phyloP scores from a whole-genome alignment of 2,113 vertebrate genomes.

The Siniperca chuatsi region DNA sequence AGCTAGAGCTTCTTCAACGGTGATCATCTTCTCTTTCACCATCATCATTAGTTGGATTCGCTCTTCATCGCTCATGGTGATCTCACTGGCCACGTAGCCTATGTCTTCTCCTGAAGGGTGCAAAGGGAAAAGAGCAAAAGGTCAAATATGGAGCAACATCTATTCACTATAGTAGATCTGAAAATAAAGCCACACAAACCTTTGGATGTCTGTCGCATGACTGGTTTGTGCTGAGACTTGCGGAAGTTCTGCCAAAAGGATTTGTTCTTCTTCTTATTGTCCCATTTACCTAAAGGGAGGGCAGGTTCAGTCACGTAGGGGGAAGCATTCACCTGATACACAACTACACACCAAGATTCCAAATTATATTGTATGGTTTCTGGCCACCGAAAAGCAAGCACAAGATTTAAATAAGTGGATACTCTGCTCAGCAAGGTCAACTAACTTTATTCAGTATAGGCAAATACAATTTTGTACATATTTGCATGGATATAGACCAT shows the following conservation, averaged over 20 bases:
- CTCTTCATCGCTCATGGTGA: constrained; percentile 98
- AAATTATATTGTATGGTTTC: neutral
- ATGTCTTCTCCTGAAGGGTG: constrained; percentile 90
- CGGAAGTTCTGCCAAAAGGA: constrained; percentile 99
- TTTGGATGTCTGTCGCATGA: constrained; percentile 94
- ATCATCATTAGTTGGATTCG: constrained; percentile 99
- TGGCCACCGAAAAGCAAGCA: neutral
- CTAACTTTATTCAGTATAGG: no score
- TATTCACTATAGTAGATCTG: fast-evolving
- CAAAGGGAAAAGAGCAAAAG: neutral
- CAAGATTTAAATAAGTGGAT: neutral
- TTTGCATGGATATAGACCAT: neutral
- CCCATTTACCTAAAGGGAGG: constrained; percentile 89
- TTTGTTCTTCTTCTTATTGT: constrained; percentile 98
- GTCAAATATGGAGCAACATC: neutral
- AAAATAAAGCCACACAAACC: constrained; percentile 78
- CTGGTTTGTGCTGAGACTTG: constrained; percentile 92
- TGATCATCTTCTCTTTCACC: constrained; percentile 99
- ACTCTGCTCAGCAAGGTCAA: no score
- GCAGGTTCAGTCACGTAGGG: neutral
- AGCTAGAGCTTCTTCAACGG: constrained; percentile 96
- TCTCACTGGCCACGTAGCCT: constrained; percentile 96
- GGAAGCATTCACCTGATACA: neutral
- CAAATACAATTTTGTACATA: no score
- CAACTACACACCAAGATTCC: neutral